Evolutionary conservation across 2,888 invertebrate species (phyloP).

Genomic region (Tromatobia lineatoria): DNA sequence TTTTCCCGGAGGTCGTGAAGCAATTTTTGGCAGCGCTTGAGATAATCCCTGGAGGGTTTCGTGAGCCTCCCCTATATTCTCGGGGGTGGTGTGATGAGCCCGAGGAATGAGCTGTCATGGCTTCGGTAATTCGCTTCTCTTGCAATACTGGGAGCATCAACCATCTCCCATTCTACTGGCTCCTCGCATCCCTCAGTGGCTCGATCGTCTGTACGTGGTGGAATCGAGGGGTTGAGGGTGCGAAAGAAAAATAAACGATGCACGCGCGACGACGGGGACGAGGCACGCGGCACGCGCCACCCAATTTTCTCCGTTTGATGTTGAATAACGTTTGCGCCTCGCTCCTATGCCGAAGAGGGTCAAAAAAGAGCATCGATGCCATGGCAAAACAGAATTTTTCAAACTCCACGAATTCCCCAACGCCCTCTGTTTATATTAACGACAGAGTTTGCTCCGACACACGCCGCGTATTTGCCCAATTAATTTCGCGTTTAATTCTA

Average conservation of each 20-base stretch:
- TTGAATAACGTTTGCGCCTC: slow-evolving; percentile 20
- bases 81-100: slow-evolving; percentile 24
- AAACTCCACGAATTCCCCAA: slow-evolving; percentile 1
- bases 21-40: slow-evolving; percentile 3
- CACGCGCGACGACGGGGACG: neutral
- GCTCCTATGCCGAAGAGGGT: neutral
- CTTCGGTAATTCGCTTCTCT: slow-evolving; percentile 64
- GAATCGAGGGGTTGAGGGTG: neutral
- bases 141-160: neutral
- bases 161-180: neutral
- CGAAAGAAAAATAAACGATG: slow-evolving; percentile 18
- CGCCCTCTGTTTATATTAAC: neutral
- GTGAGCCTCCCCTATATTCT: neutral
- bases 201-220: neutral
- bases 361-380: neutral
- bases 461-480: neutral
- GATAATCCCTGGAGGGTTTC: slow-evolving; percentile 9
- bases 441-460: neutral
- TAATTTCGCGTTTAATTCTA: neutral
- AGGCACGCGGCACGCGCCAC: neutral
- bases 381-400: slow-evolving; percentile 8
- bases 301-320: slow-evolving; percentile 18
- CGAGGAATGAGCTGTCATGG: slow-evolving; percentile 70
- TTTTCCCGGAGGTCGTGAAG: neutral
- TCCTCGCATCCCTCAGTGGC: neutral